Conservation (phyloP, 2,888 invertebrate species). For the Pyralis farinalis region DNA sequence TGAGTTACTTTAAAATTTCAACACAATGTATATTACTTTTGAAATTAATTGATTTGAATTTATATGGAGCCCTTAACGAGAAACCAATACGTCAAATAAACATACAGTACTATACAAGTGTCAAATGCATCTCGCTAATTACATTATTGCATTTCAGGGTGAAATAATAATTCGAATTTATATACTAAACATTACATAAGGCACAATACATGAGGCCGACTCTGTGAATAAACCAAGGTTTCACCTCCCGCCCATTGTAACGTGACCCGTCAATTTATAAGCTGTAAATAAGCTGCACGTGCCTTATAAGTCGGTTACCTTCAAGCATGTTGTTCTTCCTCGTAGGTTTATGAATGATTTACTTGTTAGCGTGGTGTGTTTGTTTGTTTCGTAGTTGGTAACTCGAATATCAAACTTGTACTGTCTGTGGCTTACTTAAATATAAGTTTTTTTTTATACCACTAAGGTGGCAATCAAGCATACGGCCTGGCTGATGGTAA, state of each 20-base stretch:
- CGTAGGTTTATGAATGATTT: slow-evolving; percentile 1
- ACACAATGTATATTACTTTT: no score
- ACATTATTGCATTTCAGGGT: not conserved
- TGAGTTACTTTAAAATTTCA: no score
- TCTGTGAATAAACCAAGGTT: not conserved
- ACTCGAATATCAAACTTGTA: no score
- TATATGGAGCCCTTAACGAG: no score
- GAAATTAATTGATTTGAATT: no score
- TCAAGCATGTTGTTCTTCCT: not conserved
- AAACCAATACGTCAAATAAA: no score
- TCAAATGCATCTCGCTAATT: no score
- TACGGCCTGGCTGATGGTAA: no score
- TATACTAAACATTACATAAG: slow-evolving; percentile 4
- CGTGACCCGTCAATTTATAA: not conserved
- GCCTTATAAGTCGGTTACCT: not conserved
- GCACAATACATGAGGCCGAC: not conserved
- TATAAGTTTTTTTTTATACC: no score
- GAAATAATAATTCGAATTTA: not conserved
- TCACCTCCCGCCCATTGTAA: not conserved
- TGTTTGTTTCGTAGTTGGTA: not conserved
- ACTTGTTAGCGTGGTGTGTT: slow-evolving; percentile 1
- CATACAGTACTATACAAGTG: no score
- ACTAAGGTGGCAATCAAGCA: no score
- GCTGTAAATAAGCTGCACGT: not conserved
- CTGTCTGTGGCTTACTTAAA: no score